A percentile compares a stretch with the other conserved stretches of the same genome.
Evolutionary conservation across 2,797 vertebrate species (phyloP).

Genomic region (Mycteria americana): DNA sequence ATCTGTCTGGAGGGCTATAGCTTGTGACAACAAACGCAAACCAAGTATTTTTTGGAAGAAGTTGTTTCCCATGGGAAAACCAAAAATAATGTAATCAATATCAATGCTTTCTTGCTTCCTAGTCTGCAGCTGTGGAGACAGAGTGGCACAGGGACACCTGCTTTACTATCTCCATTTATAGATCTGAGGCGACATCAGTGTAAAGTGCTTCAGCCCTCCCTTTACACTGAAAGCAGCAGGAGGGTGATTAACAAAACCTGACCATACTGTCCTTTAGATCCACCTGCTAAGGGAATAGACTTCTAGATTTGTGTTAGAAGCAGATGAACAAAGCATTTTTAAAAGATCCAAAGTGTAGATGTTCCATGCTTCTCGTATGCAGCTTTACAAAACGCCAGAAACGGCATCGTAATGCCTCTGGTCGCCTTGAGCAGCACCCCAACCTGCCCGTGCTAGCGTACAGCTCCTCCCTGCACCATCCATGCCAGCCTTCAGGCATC

Average conservation of each 20-base stretch:
- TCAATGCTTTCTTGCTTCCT: neutral
- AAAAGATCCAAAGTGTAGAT: neutral
- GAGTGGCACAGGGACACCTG: neutral
- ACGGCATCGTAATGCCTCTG: accelerated
- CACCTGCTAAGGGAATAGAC: neutral
- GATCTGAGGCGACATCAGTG: neutral
- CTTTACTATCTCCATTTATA: neutral
- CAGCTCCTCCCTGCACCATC: neutral
- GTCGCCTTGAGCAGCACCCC: accelerated
- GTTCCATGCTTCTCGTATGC: neutral
- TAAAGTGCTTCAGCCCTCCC: neutral
- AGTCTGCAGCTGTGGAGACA: neutral
- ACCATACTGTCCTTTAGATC: neutral
- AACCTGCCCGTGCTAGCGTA: accelerated
- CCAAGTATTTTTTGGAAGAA: neutral
- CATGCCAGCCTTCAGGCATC: no score
- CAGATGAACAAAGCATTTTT: accelerated
- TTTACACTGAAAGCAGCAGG: neutral
- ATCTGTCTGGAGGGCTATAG: neutral
- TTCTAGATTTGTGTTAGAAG: neutral
- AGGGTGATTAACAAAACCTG: neutral
- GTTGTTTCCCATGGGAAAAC: neutral
- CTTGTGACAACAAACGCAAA: neutral
- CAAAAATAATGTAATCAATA: neutral
- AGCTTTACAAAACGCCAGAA: neutral